Evolutionary conservation across 2,113 vertebrate genomes (phyloP).

Genomic region (Rutilus rutilus): DNA sequence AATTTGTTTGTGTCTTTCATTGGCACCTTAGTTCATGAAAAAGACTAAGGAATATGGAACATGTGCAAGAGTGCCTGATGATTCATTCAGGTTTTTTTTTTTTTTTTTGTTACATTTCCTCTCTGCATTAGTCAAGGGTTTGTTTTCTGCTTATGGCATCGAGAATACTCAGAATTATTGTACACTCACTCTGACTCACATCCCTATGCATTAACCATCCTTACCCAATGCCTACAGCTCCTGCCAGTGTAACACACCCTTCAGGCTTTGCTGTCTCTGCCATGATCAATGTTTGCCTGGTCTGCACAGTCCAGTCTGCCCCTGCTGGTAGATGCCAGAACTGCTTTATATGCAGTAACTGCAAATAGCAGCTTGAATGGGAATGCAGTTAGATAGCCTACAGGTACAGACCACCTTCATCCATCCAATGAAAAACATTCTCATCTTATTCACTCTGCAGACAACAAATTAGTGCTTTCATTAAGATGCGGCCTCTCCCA

Average conservation of each 20-base stretch:
- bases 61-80: neutral
- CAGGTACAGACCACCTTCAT: neutral
- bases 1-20: neutral
- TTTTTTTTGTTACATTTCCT: neutral
- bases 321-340: neutral
- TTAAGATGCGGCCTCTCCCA: neutral
- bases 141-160: conserved; percentile 3
- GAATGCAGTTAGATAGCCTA: neutral
- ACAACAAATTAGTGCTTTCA: conserved; percentile 32
- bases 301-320: neutral
- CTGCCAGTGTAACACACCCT: neutral
- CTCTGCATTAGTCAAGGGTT: neutral
- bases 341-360: neutral
- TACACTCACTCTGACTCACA: conserved; percentile 20
- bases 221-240: neutral
- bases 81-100: conserved; percentile 10
- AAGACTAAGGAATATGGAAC: neutral
- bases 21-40: neutral
- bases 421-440: neutral
- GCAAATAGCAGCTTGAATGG: neutral
- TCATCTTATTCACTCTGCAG: conserved; percentile 23
- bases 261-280: neutral
- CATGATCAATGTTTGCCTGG: neutral
- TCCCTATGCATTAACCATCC: conserved; percentile 32
- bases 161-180: neutral